phyloP scores from a whole-genome alignment of 2,888 invertebrate species.

The Chrysolina oricalcia region DNA sequence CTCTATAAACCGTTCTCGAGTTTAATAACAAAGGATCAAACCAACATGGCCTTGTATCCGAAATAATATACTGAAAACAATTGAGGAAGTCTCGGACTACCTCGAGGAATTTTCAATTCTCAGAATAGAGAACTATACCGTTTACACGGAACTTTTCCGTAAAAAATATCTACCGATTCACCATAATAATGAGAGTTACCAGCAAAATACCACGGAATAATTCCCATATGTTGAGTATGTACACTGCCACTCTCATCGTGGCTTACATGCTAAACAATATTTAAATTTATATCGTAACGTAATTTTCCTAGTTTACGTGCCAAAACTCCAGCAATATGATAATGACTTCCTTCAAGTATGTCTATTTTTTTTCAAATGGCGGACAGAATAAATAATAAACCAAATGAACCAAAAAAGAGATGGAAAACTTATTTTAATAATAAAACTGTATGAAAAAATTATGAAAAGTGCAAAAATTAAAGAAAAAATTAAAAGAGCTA shows the following conservation, averaged over 20 bases:
- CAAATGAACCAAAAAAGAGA: too few relatives aligned
- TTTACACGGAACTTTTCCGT: slow-evolving; percentile 12
- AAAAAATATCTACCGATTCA: slow-evolving; percentile 43
- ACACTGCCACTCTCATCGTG: slow-evolving; percentile 43
- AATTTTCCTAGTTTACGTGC: slow-evolving; percentile 43
- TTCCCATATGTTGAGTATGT: slow-evolving; percentile 37
- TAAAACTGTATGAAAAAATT: too few relatives aligned
- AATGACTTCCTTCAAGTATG: slow-evolving; percentile 16
- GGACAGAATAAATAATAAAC: too few relatives aligned
- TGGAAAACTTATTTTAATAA: too few relatives aligned
- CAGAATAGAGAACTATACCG: not conserved
- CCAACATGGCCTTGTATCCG: not conserved
- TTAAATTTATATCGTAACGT: slow-evolving; percentile 38
- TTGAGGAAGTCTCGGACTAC: not conserved
- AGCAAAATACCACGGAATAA: slow-evolving; percentile 28
- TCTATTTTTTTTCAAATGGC: slow-evolving; percentile 31
- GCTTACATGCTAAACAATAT: slow-evolving; percentile 44
- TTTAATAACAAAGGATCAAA: too few relatives aligned
- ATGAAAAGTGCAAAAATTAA: too few relatives aligned
- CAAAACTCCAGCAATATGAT: slow-evolving; percentile 26
- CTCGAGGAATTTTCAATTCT: not conserved
- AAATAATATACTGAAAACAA: not conserved
- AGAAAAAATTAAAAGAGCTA: too few relatives aligned
- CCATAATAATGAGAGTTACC: slow-evolving; percentile 35
- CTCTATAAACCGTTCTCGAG: too few relatives aligned